phyloP scores from a whole-genome alignment of 1,140 invertebrate genomes.

The Colletes gigas region DNA sequence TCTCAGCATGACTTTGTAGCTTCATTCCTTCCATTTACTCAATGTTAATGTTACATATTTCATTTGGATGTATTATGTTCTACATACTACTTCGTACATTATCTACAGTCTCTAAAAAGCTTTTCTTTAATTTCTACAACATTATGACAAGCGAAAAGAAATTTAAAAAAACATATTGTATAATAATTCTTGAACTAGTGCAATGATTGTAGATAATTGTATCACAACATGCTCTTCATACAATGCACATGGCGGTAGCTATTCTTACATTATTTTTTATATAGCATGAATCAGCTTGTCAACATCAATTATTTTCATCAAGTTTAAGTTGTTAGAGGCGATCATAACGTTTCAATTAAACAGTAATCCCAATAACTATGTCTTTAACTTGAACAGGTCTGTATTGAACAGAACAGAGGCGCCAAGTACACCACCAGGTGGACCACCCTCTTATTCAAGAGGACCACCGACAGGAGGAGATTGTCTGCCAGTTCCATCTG shows the following conservation, averaged over 20 bases:
- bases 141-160: too few species aligned
- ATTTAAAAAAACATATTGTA: neutral
- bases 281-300: slow-evolving; percentile 22
- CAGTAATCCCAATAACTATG: slow-evolving; percentile 20
- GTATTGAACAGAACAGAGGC: slow-evolving; percentile 74
- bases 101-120: neutral
- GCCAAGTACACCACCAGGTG: slow-evolving; percentile 82
- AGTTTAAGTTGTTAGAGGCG: neutral
- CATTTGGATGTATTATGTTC: neutral
- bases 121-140: too few species aligned
- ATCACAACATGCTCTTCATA: neutral
- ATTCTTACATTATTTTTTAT: neutral
- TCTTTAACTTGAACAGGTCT: slow-evolving; percentile 61
- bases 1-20: neutral
- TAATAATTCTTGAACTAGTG: neutral
- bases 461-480: slow-evolving; percentile 82
- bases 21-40: neutral
- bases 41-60: neutral
- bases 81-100: neutral
- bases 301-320: neutral
- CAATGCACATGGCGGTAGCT: neutral
- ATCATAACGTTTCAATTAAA: neutral
- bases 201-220: neutral
- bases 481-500: slow-evolving; percentile 85
- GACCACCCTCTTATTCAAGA: slow-evolving; percentile 85